Evolutionary conservation across 1,140 invertebrate species (phyloP).

Genomic region (Bombus picipes): DNA sequence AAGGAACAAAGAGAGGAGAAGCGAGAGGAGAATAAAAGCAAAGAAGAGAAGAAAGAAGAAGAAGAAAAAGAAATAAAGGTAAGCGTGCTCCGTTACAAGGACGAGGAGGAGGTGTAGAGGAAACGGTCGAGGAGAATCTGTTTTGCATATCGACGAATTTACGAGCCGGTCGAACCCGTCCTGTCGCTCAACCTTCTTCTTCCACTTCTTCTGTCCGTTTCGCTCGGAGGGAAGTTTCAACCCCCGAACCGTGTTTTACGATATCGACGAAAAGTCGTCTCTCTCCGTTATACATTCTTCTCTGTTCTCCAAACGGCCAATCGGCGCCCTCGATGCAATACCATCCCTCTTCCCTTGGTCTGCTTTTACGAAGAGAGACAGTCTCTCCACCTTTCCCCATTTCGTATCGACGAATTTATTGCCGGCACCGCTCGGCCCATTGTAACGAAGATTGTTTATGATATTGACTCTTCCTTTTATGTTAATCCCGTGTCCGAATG

Average conservation of each 20-base stretch:
- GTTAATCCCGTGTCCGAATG: slow-evolving; percentile 76
- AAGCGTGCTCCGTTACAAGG: slow-evolving; percentile 1
- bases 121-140: slow-evolving; percentile 58
- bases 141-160: slow-evolving; percentile 78
- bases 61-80: slow-evolving; percentile 4
- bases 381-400: slow-evolving; percentile 40
- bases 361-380: neutral
- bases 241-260: slow-evolving; percentile 69
- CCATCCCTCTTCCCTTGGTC: neutral
- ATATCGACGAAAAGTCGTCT: slow-evolving; percentile 68
- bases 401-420: slow-evolving; percentile 79
- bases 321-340: slow-evolving; percentile 47
- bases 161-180: slow-evolving; percentile 69
- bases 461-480: slow-evolving; percentile 82
- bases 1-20: neutral
- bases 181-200: slow-evolving; percentile 57
- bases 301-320: slow-evolving; percentile 44
- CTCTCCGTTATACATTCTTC: slow-evolving; percentile 33
- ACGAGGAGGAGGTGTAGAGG: slow-evolving; percentile 48
- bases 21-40: neutral
- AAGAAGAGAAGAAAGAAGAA: neutral
- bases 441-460: slow-evolving; percentile 76
- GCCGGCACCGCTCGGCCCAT: slow-evolving; percentile 60
- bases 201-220: slow-evolving; percentile 15
- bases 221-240: slow-evolving; percentile 57